phyloP scores from a whole-genome alignment of 2,888 invertebrate genomes.

The Pseudolycoriella hygida region DNA sequence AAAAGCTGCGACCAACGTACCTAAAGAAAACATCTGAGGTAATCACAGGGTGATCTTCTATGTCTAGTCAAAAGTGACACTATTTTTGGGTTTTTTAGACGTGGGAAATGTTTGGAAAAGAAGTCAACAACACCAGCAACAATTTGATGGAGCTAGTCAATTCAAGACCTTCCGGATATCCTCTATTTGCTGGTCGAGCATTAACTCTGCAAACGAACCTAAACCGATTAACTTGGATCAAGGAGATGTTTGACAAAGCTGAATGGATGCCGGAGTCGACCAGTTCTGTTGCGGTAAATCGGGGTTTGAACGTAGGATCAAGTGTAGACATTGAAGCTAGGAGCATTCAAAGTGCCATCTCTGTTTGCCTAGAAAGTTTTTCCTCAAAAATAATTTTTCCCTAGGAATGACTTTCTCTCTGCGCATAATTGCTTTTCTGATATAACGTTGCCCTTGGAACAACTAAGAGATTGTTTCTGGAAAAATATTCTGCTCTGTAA shows the following conservation, averaged over 20 bases:
- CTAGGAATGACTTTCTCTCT: no score
- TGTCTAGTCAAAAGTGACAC: background rate
- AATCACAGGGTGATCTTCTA: slow-evolving; percentile 12
- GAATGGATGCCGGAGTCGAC: slow-evolving; percentile 63
- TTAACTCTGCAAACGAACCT: slow-evolving; percentile 48
- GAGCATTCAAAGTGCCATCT: no score
- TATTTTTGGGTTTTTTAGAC: slow-evolving; percentile 28
- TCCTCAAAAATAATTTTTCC: no score
- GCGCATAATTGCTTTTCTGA: no score
- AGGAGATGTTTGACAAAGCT: slow-evolving; percentile 49
- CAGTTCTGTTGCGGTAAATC: slow-evolving; percentile 42
- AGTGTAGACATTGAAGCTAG: no score
- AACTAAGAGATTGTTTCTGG: no score
- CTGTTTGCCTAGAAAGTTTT: no score
- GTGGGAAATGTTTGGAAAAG: slow-evolving; percentile 57
- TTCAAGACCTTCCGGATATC: slow-evolving; percentile 45
- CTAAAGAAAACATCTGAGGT: slow-evolving; percentile 47
- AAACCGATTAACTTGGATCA: slow-evolving; percentile 39
- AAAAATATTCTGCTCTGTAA: no score
- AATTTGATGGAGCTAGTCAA: slow-evolving; percentile 43
- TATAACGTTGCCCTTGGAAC: no score
- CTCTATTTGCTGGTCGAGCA: slow-evolving; percentile 55
- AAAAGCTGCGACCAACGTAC: slow-evolving; percentile 49
- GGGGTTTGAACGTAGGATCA: background rate
- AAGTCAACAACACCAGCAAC: slow-evolving; percentile 54